These are phyloP conservation scores for Semibalanus balanoides DNA, from an alignment of 1,140 invertebrate species.

Conservation along the genomic window DNA sequence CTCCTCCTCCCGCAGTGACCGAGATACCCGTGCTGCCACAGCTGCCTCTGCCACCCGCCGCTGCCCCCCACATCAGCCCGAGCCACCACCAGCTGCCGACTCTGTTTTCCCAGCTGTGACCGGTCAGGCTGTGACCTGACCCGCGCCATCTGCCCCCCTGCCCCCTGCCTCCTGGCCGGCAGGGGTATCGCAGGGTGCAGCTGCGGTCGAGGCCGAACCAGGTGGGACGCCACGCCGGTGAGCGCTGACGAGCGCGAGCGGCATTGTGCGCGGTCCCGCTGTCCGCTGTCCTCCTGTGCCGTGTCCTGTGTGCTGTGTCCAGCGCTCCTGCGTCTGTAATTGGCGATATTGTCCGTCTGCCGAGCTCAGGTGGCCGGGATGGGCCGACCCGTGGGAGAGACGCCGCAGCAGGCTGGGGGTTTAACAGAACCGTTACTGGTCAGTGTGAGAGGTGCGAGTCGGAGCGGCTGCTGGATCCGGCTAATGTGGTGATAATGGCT, in stretches of 20 bases:
- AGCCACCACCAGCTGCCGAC: no score
- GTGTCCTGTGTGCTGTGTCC: background rate
- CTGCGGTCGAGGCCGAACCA: background rate
- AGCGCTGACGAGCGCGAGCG: background rate
- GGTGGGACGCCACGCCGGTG: background rate
- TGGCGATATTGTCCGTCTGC: background rate
- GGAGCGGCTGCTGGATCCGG: background rate
- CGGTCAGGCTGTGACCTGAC: background rate
- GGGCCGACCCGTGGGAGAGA: background rate
- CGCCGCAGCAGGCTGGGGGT: background rate
- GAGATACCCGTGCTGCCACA: no score
- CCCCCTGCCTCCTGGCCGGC: background rate
- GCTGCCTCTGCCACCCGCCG: no score
- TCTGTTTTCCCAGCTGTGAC: background rate
- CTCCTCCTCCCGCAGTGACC: no score
- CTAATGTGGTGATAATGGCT: no score
- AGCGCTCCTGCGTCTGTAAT: background rate
- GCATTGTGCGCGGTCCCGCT: background rate
- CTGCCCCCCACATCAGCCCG: no score
- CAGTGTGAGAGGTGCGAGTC: background rate
- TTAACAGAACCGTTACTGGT: background rate
- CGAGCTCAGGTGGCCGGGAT: background rate
- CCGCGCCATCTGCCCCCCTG: background rate
- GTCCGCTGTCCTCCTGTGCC: background rate
- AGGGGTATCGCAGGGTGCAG: no score